Conservation (phyloP, 2,797 vertebrate genomes). For the Perodicticus potto region DNA sequence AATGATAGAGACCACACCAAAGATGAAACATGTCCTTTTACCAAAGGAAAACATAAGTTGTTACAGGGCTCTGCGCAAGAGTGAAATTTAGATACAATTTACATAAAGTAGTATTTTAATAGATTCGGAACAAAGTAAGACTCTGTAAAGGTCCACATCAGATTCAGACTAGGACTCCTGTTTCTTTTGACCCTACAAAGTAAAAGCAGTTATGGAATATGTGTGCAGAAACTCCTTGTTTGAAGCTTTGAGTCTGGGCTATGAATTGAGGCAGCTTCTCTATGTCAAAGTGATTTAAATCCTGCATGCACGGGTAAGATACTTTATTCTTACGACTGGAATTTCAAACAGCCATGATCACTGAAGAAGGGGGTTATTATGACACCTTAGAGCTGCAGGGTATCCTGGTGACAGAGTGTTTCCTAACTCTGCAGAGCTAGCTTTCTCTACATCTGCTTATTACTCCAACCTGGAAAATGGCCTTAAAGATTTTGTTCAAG, state of each 20-base stretch:
- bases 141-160: neutral
- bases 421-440: neutral
- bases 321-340: neutral
- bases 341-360: neutral
- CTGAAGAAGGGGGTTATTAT: neutral
- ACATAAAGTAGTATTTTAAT: neutral
- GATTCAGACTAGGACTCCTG: neutral
- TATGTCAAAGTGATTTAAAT: slow-evolving; percentile 28
- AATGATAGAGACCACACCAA: neutral
- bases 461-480: neutral
- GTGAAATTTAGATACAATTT: neutral
- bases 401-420: neutral
- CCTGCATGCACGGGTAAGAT: neutral
- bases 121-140: neutral
- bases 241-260: neutral
- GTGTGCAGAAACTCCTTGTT: neutral
- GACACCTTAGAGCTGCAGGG: neutral
- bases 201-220: neutral
- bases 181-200: neutral
- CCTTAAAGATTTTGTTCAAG: neutral
- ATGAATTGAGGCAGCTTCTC: neutral
- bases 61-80: neutral
- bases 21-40: neutral
- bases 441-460: neutral
- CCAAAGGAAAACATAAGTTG: neutral